phyloP scores from a whole-genome alignment of 2,113 vertebrate species.

The Tragelaphus imberbis region DNA sequence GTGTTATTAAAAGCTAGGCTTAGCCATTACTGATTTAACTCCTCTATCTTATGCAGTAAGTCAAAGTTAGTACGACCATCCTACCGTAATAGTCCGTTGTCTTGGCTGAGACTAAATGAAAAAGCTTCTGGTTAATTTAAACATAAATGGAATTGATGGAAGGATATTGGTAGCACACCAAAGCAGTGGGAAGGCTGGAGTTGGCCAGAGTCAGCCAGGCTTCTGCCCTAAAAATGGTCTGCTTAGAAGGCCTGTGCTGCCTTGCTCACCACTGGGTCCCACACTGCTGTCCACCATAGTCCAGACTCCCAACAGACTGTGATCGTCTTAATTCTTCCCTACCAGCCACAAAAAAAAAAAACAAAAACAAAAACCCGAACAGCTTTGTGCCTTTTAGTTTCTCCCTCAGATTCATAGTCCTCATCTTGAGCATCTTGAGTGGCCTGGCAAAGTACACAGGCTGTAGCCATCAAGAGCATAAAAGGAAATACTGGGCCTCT shows the following conservation, averaged over 20 bases:
- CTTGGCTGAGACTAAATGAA: not conserved
- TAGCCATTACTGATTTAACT: not conserved
- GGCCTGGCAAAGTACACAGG: not conserved
- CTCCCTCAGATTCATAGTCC: not conserved
- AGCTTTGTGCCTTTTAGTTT: not conserved
- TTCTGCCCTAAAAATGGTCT: not conserved
- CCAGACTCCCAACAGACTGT: not conserved
- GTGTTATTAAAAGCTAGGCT: not conserved
- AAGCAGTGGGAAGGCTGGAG: not conserved
- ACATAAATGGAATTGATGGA: not conserved
- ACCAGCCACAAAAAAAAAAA: fast-evolving
- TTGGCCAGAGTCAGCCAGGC: not conserved
- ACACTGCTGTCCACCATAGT: not conserved
- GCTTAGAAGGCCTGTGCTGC: not conserved
- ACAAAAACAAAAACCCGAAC: not conserved
- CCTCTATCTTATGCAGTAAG: not conserved
- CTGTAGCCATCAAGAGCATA: not conserved
- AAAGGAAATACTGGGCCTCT: not conserved
- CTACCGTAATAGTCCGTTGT: not conserved
- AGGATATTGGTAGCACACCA: not conserved
- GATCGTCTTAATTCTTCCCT: too few species aligned
- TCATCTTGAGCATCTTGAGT: not conserved
- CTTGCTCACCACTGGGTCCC: not conserved
- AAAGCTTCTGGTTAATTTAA: not conserved
- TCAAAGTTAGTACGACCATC: not conserved